A percentile compares a stretch with the other conserved stretches of the same genome.
Conservation (phyloP, 2,113 vertebrate species). For the Camelus bactrianus region DNA sequence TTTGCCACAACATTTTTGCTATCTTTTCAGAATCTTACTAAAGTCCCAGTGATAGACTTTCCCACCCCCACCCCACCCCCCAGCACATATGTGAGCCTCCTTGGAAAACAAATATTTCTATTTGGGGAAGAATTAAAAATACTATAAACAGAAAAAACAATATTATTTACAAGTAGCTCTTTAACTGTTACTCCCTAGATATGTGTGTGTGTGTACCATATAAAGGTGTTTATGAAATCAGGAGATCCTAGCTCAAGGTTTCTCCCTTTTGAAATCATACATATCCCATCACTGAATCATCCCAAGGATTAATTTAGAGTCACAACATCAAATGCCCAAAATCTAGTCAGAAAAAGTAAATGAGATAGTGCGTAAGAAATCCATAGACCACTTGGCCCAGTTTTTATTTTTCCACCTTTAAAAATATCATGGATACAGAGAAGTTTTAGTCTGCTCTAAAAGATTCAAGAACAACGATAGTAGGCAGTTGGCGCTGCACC, state of each 20-base stretch:
- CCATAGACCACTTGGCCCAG: background rate
- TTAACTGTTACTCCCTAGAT: background rate
- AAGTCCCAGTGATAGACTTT: constrained; percentile 81
- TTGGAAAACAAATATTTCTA: constrained; percentile 60
- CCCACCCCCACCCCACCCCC: background rate
- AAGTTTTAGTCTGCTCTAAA: background rate
- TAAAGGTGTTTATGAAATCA: background rate
- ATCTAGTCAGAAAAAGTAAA: background rate
- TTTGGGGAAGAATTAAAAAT: constrained; percentile 65
- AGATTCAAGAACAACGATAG: background rate
- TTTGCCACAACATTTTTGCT: constrained; percentile 80
- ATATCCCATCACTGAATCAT: too few species aligned
- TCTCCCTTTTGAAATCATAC: background rate
- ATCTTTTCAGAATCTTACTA: constrained; percentile 76
- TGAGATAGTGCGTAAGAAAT: background rate
- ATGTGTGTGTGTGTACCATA: background rate
- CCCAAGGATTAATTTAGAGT: background rate
- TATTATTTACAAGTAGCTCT: background rate
- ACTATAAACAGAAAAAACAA: constrained; percentile 20
- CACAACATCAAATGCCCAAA: background rate
- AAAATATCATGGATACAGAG: background rate
- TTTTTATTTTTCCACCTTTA: background rate
- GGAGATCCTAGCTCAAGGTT: background rate
- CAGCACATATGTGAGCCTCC: background rate
- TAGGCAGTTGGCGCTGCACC: too few species aligned